Conservation (phyloP, 2,888 invertebrate genomes). For the Incurvaria masculella region DNA sequence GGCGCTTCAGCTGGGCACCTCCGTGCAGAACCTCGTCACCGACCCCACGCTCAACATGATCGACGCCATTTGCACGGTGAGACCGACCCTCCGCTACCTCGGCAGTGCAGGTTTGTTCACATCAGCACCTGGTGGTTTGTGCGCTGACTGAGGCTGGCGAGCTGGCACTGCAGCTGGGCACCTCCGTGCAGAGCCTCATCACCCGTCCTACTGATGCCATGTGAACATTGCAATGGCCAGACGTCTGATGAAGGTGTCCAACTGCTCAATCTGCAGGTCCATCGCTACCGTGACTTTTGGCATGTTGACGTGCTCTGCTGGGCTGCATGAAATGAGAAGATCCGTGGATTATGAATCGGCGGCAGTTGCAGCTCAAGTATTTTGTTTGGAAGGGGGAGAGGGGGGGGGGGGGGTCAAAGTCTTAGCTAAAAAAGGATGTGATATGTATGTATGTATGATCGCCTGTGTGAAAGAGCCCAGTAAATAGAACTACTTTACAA, state of each 20-base stretch:
- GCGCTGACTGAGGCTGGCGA: slow-evolving; percentile 93
- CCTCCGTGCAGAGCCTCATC: slow-evolving; percentile 87
- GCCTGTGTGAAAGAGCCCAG: background rate
- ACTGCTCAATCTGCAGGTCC: no score
- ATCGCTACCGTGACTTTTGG: no score
- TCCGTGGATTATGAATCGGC: no score
- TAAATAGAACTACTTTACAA: no score
- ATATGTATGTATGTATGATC: no score
- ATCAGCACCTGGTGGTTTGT: slow-evolving; percentile 90
- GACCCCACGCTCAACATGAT: slow-evolving; percentile 78
- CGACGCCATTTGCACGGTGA: slow-evolving; percentile 57
- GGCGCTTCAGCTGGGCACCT: slow-evolving; percentile 89
- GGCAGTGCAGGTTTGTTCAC: no score
- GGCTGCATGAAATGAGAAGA: no score
- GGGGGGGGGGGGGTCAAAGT: background rate
- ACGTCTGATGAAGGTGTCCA: no score
- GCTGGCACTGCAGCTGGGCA: slow-evolving; percentile 87
- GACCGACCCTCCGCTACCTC: no score
- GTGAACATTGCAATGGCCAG: no score
- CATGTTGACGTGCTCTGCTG: no score
- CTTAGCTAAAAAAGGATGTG: background rate
- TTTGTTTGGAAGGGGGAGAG: background rate
- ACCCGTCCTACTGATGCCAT: slow-evolving; percentile 80
- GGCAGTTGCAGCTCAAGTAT: background rate
- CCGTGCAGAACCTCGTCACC: slow-evolving; percentile 84